Evolutionary conservation across 2,888 invertebrate genomes (phyloP), one percentile per base, ranked within the genome.

Genomic region (Acleris sparsana): DNA sequence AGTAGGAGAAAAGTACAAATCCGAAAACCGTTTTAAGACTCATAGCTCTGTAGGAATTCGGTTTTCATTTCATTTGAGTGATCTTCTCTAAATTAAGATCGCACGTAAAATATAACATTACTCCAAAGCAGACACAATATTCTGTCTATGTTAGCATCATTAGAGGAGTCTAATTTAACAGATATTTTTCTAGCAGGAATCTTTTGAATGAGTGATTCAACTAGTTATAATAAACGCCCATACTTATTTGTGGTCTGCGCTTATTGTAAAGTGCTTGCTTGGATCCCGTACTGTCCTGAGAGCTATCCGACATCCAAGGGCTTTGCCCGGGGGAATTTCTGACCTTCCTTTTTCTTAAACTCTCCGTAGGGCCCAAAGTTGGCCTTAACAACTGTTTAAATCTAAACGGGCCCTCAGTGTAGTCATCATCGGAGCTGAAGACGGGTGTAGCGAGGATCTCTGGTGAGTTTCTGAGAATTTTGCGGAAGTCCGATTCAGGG

Each of bases 331-430:
- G 82, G 0, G 89, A 85, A 61, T 87, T 90, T 3, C 88, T 85
- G 0, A 94, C 94, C 82, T 94, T 95, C 18, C 95, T 87, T 76
- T 95, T 95, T 22, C 95, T 89, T 59, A 95, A 85, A 53, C 95
- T 95, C 72, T 95, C 95, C 0, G 95, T 96, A 0, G 95, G 95
- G 2, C 95, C 94, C 64, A 94, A 87, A 1, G 95, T 95, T 0
- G 95, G 95, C 70, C 95, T 86, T 3, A 96, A 80, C 16, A 95
- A 80, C 73, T 95, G 94, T 56, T 95, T 92, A 76, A 95, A 95
- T 74, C 95, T 94, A 80, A 95, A 95, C 0, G 95, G 95, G 0
- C 95, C 95, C 53, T 93, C 93, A 11, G 93, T 93, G 72, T 94
- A 94, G 70, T 94, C 94, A 17, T 91, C 89, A 33, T 93, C 93